These are phyloP conservation scores for Protonemura montana DNA, from an alignment of 2,888 invertebrate species.

Conservation along the genomic window DNA sequence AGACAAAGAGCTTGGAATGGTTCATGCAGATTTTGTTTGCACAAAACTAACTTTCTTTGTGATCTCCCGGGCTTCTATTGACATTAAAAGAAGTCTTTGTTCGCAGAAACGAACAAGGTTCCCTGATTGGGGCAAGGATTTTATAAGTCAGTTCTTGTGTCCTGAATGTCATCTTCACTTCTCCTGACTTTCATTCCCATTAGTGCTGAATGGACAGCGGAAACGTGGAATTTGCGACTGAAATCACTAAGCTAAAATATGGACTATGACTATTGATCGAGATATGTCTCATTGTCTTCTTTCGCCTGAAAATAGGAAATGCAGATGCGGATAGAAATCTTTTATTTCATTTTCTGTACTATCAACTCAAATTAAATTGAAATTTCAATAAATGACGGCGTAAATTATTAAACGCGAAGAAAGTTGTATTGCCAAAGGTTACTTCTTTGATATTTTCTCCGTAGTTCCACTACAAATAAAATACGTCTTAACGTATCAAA, in stretches of 20 bases:
- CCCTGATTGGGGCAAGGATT: not conserved
- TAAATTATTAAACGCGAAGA: too few species aligned
- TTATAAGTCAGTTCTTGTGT: not conserved
- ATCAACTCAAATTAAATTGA: too few species aligned
- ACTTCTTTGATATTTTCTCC: too few species aligned
- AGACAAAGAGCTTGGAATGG: not conserved
- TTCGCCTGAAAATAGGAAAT: too few species aligned
- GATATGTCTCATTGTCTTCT: not conserved
- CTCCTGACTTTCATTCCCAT: not conserved
- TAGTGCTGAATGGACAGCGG: not conserved
- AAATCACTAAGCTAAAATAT: not conserved
- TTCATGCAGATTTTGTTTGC: slow-evolving; percentile 2
- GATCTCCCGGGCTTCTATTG: not conserved
- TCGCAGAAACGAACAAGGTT: not conserved
- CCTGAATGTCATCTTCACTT: not conserved
- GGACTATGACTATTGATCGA: not conserved
- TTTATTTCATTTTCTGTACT: too few species aligned
- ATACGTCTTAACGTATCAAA: too few species aligned
- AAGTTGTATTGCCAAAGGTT: too few species aligned
- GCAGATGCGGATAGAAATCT: too few species aligned
- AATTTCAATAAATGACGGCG: too few species aligned
- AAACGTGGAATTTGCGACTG: not conserved
- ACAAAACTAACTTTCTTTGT: not conserved
- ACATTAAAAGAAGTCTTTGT: slow-evolving; percentile 7
- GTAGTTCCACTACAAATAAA: too few species aligned